These are phyloP conservation scores for Microctonus hyperodae DNA, from an alignment of 2,888 invertebrate species.

Conservation along the genomic window DNA sequence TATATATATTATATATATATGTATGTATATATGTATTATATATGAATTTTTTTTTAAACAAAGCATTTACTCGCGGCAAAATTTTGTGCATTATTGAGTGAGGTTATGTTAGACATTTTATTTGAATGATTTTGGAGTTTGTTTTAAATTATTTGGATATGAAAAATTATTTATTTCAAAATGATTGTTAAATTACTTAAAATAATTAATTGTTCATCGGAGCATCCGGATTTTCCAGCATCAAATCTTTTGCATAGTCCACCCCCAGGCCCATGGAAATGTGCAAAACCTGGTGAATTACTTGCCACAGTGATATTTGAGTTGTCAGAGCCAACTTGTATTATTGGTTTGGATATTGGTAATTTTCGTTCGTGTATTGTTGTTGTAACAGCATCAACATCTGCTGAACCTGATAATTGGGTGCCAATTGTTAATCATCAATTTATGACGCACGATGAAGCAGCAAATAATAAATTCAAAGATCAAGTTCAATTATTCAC, in stretches of 20 bases:
- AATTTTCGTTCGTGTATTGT: conserved; percentile 58
- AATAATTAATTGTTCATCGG: conserved; percentile 57
- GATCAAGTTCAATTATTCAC: conserved; percentile 60
- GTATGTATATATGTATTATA: too few species aligned
- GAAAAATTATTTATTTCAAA: neutral
- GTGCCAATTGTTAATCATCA: conserved; percentile 54
- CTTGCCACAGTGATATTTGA: conserved; percentile 54
- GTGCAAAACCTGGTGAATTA: conserved; percentile 56
- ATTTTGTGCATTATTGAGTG: too few species aligned
- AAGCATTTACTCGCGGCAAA: too few species aligned
- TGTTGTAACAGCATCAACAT: conserved; percentile 54
- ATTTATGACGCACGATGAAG: conserved; percentile 58
- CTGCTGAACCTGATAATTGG: conserved; percentile 56
- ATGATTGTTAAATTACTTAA: conserved; percentile 58
- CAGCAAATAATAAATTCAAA: conserved; percentile 52
- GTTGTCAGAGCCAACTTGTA: conserved; percentile 50
- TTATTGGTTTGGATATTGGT: conserved; percentile 57
- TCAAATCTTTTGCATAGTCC: conserved; percentile 52
- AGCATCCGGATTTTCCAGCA: conserved; percentile 55
- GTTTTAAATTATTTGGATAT: too few species aligned
- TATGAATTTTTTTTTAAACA: too few species aligned
- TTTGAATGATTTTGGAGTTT: too few species aligned
- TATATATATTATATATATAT: too few species aligned
- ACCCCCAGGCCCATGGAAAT: conserved; percentile 53
- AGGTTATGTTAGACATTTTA: too few species aligned